These are phyloP conservation scores for Sebastes umbrosus DNA, from an alignment of 2,797 vertebrate species.

Conservation along the genomic window DNA sequence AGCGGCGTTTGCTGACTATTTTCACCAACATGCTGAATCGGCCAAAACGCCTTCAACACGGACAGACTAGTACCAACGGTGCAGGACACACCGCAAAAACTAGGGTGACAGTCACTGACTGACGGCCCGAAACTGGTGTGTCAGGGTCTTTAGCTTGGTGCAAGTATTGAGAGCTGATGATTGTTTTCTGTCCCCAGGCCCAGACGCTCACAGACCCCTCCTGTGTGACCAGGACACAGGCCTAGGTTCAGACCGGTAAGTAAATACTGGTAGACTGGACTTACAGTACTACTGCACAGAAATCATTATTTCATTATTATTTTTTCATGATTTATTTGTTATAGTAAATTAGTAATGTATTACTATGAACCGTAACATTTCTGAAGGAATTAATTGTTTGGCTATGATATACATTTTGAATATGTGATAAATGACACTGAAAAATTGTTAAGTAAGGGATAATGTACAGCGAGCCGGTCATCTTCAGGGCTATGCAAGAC, in stretches of 20 bases:
- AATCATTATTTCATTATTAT: neutral
- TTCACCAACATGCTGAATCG: too few species aligned
- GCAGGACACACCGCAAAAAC: too few species aligned
- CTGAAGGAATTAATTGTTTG: neutral
- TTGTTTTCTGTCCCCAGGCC: constrained; percentile 41
- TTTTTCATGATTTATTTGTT: neutral
- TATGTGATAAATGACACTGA: neutral
- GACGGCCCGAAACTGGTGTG: too few species aligned
- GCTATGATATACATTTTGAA: neutral
- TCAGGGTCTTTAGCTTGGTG: neutral
- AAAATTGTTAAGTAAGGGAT: neutral
- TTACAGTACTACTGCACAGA: neutral
- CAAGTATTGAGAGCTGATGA: neutral
- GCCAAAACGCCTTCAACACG: too few species aligned
- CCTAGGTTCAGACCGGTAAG: constrained; percentile 48
- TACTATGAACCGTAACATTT: neutral
- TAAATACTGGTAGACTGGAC: neutral
- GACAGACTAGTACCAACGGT: too few species aligned
- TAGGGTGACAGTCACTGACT: too few species aligned
- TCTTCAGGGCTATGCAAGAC: too few species aligned
- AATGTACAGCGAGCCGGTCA: too few species aligned
- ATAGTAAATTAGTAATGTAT: neutral
- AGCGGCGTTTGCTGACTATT: too few species aligned
- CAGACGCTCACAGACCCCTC: neutral
- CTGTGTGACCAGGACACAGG: neutral